Percentiles rank a stretch among this genome's conserved stretches.
Evolutionary conservation across 1,140 invertebrate genomes (phyloP).

Genomic region (Harpegnathos saltator): DNA sequence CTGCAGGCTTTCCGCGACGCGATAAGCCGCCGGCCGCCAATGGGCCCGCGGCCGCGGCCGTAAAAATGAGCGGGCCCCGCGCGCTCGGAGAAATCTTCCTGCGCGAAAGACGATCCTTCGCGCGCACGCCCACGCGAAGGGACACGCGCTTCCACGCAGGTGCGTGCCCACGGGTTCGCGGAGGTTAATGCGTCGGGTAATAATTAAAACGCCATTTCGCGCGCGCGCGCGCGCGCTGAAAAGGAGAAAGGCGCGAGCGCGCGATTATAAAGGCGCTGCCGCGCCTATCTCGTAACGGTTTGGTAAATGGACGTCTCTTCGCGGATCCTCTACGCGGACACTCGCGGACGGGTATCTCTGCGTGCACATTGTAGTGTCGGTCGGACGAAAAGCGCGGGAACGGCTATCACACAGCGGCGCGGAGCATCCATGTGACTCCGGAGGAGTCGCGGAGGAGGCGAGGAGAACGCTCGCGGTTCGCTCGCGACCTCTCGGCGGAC

Average conservation of each 20-base stretch:
- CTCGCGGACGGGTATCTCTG: slow-evolving; percentile 44
- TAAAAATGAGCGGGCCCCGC: slow-evolving; percentile 29
- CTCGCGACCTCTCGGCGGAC: slow-evolving; percentile 34
- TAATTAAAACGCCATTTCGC: slow-evolving; percentile 77
- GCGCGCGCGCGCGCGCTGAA: slow-evolving; percentile 16
- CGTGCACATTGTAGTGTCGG: not conserved
- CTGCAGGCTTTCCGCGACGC: not conserved
- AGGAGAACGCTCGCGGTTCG: not conserved
- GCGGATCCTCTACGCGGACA: slow-evolving; percentile 38
- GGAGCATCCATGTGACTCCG: too few relatives aligned
- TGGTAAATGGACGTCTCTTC: slow-evolving; percentile 63
- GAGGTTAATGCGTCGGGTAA: slow-evolving; percentile 75
- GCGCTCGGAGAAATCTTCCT: slow-evolving; percentile 35
- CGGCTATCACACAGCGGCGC: too few relatives aligned
- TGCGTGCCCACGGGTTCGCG: slow-evolving; percentile 68
- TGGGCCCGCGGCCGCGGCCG: not conserved
- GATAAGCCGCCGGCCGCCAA: not conserved
- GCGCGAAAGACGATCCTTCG: slow-evolving; percentile 30
- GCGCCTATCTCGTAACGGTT: slow-evolving; percentile 73
- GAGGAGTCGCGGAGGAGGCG: slow-evolving; percentile 14
- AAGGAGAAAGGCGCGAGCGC: slow-evolving; percentile 67
- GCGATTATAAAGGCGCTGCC: slow-evolving; percentile 67
- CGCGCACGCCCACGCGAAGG: slow-evolving; percentile 63
- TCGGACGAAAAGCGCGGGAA: not conserved
- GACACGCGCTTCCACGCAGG: slow-evolving; percentile 63